Conservation (phyloP, 2,888 invertebrate genomes). For the Horisme vitalbata region DNA sequence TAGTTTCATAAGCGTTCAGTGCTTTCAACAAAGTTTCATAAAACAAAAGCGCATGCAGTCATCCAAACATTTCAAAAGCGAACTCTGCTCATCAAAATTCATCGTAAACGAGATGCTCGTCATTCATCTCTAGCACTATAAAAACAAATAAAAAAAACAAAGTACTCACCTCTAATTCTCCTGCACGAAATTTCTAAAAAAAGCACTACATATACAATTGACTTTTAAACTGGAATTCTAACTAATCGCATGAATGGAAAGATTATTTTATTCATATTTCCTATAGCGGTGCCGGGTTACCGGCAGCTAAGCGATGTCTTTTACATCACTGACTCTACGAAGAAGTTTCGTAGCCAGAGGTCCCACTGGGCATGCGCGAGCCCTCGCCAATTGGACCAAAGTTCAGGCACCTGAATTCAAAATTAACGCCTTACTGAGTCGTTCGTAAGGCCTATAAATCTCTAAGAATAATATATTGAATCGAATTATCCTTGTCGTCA, state of each 20-base stretch:
- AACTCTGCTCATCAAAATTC: background rate
- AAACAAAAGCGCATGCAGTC: slow-evolving; percentile 6
- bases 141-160: slow-evolving; percentile 16
- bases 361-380: slow-evolving; percentile 66
- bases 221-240: slow-evolving; percentile 51
- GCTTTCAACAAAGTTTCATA: background rate
- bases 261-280: slow-evolving; percentile 47
- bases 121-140: slow-evolving; percentile 7
- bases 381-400: slow-evolving; percentile 66
- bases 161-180: slow-evolving; percentile 13
- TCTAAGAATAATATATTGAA: slow-evolving; percentile 2
- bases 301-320: slow-evolving; percentile 62
- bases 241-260: slow-evolving; percentile 47
- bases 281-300: slow-evolving; percentile 60
- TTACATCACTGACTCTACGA: slow-evolving; percentile 68
- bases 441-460: slow-evolving; percentile 7
- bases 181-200: slow-evolving; percentile 25
- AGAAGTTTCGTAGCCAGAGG: slow-evolving; percentile 48
- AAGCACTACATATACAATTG: slow-evolving; percentile 74
- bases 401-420: slow-evolving; percentile 45
- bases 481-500: slow-evolving; percentile 3
- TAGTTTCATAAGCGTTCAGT: too few species aligned
- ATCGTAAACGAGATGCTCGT: background rate
- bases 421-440: slow-evolving; percentile 17
- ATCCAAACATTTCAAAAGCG: background rate